Conservation (phyloP, 2,113 vertebrate genomes). For the Anhinga anhinga region DNA sequence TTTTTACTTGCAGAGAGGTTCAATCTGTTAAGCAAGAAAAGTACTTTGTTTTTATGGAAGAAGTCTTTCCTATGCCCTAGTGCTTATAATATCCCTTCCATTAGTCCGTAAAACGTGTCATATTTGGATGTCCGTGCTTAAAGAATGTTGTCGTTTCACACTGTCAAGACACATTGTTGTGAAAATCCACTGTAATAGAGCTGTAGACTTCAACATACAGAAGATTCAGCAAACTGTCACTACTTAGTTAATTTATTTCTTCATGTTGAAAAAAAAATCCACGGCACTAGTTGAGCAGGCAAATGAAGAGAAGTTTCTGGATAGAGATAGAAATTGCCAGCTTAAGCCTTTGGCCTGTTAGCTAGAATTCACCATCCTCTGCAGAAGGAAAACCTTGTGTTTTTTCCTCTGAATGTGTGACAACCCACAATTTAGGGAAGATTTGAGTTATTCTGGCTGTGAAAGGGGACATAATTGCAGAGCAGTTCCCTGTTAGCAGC, state of each 20-base stretch:
- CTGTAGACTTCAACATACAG: background rate
- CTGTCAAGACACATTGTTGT: background rate
- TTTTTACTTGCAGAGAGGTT: background rate
- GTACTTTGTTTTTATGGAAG: background rate
- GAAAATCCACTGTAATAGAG: background rate
- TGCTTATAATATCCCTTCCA: background rate
- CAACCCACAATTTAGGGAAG: background rate
- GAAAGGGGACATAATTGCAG: conserved; percentile 5
- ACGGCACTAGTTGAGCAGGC: background rate
- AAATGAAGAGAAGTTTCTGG: background rate
- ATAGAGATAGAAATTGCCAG: background rate
- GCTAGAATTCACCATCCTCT: background rate
- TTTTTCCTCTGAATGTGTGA: background rate
- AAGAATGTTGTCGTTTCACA: background rate
- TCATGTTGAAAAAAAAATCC: background rate
- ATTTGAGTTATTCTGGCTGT: background rate
- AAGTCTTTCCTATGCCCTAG: background rate
- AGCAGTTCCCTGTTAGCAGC: background rate
- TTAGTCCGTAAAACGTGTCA: background rate
- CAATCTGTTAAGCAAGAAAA: background rate
- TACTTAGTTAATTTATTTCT: background rate
- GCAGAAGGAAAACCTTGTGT: background rate
- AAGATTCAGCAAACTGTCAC: background rate
- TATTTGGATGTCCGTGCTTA: background rate
- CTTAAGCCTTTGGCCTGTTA: conserved; percentile 3